Conservation (phyloP, 1,140 invertebrate genomes). For the Zaprionus kolodkinae region DNA sequence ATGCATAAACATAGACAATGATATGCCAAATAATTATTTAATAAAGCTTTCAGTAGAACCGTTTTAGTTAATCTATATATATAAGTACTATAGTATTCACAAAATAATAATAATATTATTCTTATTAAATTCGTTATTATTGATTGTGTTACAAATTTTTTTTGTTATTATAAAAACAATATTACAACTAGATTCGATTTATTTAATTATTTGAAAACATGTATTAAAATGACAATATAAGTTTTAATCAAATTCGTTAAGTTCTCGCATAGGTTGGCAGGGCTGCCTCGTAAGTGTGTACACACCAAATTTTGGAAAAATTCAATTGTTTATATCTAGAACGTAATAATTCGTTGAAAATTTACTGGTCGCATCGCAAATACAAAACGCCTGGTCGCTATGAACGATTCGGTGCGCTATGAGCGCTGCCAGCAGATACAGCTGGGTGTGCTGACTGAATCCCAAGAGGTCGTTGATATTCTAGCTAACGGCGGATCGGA, state of each 20-base stretch:
- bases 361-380: slow-evolving; percentile 8
- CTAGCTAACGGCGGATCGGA: slow-evolving; percentile 23
- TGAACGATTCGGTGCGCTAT: slow-evolving; percentile 77
- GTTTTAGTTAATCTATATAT: neutral
- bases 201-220: too few species aligned
- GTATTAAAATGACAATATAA: too few species aligned
- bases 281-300: slow-evolving; percentile 19
- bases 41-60: neutral
- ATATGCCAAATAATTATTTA: slow-evolving; percentile 1
- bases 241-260: neutral
- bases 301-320: slow-evolving; percentile 28
- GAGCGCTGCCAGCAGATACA: slow-evolving; percentile 72
- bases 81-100: too few species aligned
- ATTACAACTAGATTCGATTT: too few species aligned
- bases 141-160: too few species aligned
- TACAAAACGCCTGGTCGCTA: slow-evolving; percentile 37
- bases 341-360: slow-evolving; percentile 65
- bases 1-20: neutral
- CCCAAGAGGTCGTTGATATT: slow-evolving; percentile 39
- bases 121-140: too few species aligned
- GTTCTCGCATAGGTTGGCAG: slow-evolving; percentile 14
- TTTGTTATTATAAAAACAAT: neutral
- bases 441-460: slow-evolving; percentile 60
- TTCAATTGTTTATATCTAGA: slow-evolving; percentile 64
- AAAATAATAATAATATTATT: too few species aligned